phyloP scores from a whole-genome alignment of 2,113 vertebrate species.

The Chaetura pelagica region DNA sequence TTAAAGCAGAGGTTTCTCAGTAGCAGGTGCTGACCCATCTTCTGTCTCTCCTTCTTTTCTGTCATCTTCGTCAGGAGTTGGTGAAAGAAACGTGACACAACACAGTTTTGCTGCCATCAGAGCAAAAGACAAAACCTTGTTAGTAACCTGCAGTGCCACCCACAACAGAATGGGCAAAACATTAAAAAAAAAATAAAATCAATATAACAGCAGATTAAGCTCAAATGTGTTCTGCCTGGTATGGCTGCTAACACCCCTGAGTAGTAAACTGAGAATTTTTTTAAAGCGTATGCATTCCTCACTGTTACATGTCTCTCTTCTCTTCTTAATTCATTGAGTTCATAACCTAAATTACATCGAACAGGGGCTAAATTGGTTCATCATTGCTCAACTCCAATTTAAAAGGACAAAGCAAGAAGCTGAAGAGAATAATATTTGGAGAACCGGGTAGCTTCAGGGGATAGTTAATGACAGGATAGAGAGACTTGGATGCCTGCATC shows the following conservation, averaged over 20 bases:
- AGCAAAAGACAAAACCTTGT: not conserved
- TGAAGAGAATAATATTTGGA: slow-evolving; percentile 35
- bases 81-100: not conserved
- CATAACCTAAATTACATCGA: slow-evolving; percentile 68
- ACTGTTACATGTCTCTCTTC: not conserved
- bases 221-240: not conserved
- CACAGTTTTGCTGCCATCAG: not conserved
- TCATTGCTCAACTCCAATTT: slow-evolving; percentile 64
- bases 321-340: slow-evolving; percentile 58
- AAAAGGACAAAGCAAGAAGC: slow-evolving; percentile 68
- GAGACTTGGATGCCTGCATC: slow-evolving; percentile 45
- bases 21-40: not conserved
- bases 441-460: slow-evolving; percentile 32
- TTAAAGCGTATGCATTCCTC: slow-evolving; percentile 14
- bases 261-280: slow-evolving; percentile 15
- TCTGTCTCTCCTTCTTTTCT: not conserved
- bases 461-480: slow-evolving; percentile 23
- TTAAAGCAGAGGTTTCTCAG: not conserved
- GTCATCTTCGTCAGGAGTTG: not conserved
- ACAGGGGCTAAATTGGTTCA: slow-evolving; percentile 67
- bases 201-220: not conserved
- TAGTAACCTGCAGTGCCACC: not conserved
- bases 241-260: not conserved
- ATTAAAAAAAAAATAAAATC: not conserved
- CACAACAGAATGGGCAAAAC: slow-evolving; percentile 23